Percentiles rank a stretch among this genome's conserved stretches.
Conservation (phyloP, 2,888 invertebrate genomes). For the Emmelina monodactyla region DNA sequence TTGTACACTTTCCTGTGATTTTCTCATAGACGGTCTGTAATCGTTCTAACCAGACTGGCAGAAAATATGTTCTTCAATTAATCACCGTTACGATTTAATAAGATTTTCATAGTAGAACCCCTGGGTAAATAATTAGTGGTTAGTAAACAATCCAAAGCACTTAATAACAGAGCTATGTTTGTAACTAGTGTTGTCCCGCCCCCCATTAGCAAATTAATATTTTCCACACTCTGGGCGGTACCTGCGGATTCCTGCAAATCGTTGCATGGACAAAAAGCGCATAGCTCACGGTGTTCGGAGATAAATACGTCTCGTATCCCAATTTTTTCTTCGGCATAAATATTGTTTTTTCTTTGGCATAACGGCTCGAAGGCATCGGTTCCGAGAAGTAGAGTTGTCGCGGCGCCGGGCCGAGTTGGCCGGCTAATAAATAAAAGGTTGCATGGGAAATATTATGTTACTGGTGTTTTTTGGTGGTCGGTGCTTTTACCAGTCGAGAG, state of each 20-base stretch:
- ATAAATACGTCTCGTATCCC: constrained; percentile 52
- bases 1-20: neutral
- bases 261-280: constrained; percentile 49
- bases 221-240: constrained; percentile 37
- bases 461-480: constrained; percentile 50
- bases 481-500: constrained; percentile 41
- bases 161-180: neutral
- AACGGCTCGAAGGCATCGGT: constrained; percentile 57
- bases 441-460: constrained; percentile 65
- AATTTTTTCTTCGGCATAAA: constrained; percentile 62
- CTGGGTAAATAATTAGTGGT: neutral
- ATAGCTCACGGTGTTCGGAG: constrained; percentile 49
- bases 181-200: constrained; percentile 32
- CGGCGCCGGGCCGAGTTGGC: constrained; percentile 46
- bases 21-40: neutral
- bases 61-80: too few relatives aligned
- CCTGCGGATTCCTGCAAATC: constrained; percentile 57
- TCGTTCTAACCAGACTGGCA: neutral
- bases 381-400: constrained; percentile 57
- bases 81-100: neutral
- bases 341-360: constrained; percentile 59
- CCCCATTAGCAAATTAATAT: constrained; percentile 47
- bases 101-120: neutral
- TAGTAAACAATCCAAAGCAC: neutral
- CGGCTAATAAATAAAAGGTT: constrained; percentile 62